These are phyloP conservation scores for Trichosurus vulpecula DNA, from an alignment of 2,797 vertebrate genomes.

Conservation along the genomic window DNA sequence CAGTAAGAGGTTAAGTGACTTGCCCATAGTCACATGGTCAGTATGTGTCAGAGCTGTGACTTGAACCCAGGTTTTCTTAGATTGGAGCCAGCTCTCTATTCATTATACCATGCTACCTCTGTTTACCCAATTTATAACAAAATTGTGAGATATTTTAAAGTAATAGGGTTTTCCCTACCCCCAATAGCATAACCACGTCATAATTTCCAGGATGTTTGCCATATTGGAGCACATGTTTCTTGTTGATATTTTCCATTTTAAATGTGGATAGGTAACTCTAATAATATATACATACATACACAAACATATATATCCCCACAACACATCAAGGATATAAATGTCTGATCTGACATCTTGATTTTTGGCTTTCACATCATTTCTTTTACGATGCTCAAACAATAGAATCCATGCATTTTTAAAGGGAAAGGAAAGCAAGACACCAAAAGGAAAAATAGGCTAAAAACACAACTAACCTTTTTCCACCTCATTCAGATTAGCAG, in stretches of 20 bases:
- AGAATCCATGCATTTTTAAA: conserved; percentile 79
- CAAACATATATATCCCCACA: neutral
- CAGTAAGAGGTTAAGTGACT: neutral
- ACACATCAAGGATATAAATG: conserved; percentile 22
- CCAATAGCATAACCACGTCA: conserved; percentile 15
- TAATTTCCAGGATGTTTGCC: neutral
- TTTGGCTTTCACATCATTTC: conserved; percentile 58
- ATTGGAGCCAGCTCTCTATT: neutral
- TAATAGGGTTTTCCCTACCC: neutral
- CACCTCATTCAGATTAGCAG: conserved; percentile 99
- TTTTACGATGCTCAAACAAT: conserved; percentile 66
- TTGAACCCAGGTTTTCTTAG: neutral
- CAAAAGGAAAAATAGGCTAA: conserved; percentile 85
- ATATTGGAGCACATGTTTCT: neutral
- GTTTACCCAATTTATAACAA: neutral
- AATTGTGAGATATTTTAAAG: conserved; percentile 15
- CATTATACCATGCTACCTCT: neutral
- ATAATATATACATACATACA: neutral
- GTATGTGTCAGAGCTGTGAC: neutral
- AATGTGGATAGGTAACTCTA: neutral
- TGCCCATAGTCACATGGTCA: neutral
- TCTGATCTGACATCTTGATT: conserved; percentile 56
- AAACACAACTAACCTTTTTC: conserved; percentile 99
- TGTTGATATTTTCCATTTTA: neutral
- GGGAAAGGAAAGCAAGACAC: conserved; percentile 79